Evolutionary conservation across 2,797 vertebrate species (phyloP).

Genomic region (Okamejei kenojei): DNA sequence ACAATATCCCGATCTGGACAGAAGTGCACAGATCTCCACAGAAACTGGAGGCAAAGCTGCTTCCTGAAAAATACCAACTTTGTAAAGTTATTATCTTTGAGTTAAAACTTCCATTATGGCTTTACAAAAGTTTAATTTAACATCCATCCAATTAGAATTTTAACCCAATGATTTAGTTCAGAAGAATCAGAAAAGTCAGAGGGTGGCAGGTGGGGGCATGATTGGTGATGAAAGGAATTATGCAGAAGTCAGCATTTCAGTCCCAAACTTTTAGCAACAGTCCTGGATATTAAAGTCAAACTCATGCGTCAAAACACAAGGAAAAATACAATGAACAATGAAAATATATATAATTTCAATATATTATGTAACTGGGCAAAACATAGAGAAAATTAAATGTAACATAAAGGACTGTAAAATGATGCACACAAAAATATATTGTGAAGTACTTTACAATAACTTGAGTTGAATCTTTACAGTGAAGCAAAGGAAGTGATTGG

Average conservation of each 20-base stretch:
- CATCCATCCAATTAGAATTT: neutral
- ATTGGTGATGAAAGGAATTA: neutral
- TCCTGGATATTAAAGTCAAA: neutral
- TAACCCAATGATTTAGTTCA: neutral
- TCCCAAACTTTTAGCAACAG: neutral
- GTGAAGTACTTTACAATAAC: neutral
- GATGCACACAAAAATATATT: neutral
- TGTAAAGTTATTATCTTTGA: neutral
- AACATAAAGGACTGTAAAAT: neutral
- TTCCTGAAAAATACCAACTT: neutral
- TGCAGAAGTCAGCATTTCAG: neutral
- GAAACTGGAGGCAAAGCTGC: neutral
- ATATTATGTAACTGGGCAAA: neutral
- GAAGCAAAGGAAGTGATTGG: neutral
- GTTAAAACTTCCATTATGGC: neutral
- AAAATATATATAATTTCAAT: neutral
- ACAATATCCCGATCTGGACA: neutral
- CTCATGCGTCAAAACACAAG: neutral
- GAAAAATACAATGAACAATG: neutral
- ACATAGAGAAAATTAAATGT: neutral
- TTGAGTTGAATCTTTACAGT: neutral
- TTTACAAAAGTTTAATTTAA: neutral
- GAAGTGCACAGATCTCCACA: neutral
- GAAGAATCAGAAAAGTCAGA: neutral
- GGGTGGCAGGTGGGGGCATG: too few species aligned